Conservation (phyloP, 2,888 invertebrate genomes). For the Acanthosepion lycidas region DNA sequence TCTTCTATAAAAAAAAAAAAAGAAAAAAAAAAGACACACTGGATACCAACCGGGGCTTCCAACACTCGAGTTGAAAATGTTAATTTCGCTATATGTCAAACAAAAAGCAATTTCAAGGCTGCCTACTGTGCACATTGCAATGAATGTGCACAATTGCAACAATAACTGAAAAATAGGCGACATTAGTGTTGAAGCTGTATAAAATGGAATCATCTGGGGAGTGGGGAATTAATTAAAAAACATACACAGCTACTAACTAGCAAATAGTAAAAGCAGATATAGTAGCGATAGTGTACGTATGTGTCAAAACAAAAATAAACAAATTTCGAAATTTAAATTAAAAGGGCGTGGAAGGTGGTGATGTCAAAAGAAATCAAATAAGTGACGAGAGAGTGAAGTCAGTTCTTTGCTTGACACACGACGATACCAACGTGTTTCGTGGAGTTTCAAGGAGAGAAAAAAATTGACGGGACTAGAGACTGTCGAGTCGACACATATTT, state of each 20-base stretch:
- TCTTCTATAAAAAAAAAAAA: background rate
- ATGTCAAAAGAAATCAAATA: background rate
- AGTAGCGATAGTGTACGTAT: background rate
- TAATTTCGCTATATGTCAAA: background rate
- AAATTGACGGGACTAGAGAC: no score
- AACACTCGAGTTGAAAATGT: background rate
- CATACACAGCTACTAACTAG: background rate
- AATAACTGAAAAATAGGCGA: background rate
- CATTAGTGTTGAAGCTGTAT: background rate
- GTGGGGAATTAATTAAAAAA: background rate
- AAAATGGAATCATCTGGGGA: background rate
- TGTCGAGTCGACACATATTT: no score
- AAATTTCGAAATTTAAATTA: background rate
- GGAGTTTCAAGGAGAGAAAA: no score
- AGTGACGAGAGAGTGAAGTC: no score
- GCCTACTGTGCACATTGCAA: background rate
- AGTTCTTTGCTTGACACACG: no score
- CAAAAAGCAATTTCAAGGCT: background rate
- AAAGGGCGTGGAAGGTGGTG: background rate
- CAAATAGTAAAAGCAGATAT: background rate
- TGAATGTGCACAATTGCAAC: background rate
- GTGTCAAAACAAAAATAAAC: background rate
- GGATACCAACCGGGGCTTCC: background rate
- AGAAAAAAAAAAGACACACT: background rate
- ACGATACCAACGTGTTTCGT: no score